Percentiles rank a stretch among this genome's conserved stretches.
phyloP scores from a whole-genome alignment of 2,113 vertebrate genomes.

The Coregonus clupeaformis region DNA sequence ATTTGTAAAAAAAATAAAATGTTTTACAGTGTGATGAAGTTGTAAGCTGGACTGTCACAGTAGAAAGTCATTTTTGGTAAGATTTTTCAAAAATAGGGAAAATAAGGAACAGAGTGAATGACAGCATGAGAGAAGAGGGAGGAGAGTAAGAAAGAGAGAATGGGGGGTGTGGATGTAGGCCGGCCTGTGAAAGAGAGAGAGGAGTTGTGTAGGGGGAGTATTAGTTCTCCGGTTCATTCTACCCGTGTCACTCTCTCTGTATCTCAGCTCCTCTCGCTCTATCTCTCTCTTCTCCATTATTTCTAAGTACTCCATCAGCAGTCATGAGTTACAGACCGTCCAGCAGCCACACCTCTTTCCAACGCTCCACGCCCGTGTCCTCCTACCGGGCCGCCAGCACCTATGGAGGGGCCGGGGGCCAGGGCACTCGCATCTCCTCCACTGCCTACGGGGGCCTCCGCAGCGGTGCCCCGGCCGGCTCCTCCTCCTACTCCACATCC shows the following conservation, averaged over 20 bases:
- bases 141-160: constrained; percentile 44
- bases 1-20: too few relatives aligned
- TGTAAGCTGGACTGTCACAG: not conserved
- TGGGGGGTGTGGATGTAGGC: constrained; percentile 56
- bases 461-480: constrained; percentile 37
- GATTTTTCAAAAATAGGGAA: constrained; percentile 14
- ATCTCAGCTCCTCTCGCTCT: constrained; percentile 38
- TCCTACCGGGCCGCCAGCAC: constrained; percentile 73
- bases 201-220: constrained; percentile 27
- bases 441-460: constrained; percentile 49
- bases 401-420: constrained; percentile 81
- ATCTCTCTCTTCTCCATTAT: constrained; percentile 26
- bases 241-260: constrained; percentile 47
- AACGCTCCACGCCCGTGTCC: constrained; percentile 55
- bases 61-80: not conserved
- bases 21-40: not conserved
- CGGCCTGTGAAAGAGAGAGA: constrained; percentile 32
- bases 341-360: constrained; percentile 44
- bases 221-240: constrained; percentile 56
- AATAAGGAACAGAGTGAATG: constrained; percentile 22
- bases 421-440: constrained; percentile 75
- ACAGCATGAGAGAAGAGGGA: constrained; percentile 23
- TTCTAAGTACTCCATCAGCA: constrained; percentile 13
- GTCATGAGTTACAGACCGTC: constrained; percentile 72
- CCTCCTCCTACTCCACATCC: constrained; percentile 48